phyloP scores from a whole-genome alignment of 2,888 invertebrate species.

The Metellina segmentata region DNA sequence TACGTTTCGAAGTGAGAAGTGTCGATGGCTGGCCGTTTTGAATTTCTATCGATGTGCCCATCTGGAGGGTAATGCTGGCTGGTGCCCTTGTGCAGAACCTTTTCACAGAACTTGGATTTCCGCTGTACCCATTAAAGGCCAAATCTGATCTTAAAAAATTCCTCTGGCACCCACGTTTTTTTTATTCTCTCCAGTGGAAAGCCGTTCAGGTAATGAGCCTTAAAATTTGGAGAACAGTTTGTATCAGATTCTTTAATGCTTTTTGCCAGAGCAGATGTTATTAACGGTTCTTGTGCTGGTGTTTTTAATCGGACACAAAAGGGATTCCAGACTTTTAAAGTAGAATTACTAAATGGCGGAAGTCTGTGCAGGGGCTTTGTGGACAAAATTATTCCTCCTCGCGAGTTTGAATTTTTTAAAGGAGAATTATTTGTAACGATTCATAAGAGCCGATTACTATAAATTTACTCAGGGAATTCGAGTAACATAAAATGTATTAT shows the following conservation, averaged over 20 bases:
- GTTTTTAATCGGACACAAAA: background rate
- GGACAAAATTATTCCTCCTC: too few relatives aligned
- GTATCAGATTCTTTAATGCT: conserved; percentile 26
- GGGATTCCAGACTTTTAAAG: background rate
- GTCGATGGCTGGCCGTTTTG: background rate
- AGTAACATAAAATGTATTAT: too few relatives aligned
- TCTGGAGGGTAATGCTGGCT: background rate
- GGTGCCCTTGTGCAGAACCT: conserved; percentile 18
- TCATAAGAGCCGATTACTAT: too few relatives aligned
- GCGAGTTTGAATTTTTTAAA: too few relatives aligned
- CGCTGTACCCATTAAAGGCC: conserved; percentile 28
- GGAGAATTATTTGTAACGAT: too few relatives aligned
- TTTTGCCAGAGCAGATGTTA: conserved; percentile 44
- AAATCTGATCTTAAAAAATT: conserved; percentile 38
- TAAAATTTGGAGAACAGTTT: conserved; percentile 54
- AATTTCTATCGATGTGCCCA: conserved; percentile 23
- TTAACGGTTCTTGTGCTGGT: conserved; percentile 24
- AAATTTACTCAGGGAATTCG: too few relatives aligned
- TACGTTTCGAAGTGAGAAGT: background rate
- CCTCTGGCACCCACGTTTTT: background rate
- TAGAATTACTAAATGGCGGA: background rate
- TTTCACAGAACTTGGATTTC: conserved; percentile 16
- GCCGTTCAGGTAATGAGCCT: conserved; percentile 50
- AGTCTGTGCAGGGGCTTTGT: too few relatives aligned
- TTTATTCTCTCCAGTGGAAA: conserved; percentile 6